Percentiles rank a stretch among this genome's conserved stretches.
phyloP scores from a whole-genome alignment of 2,113 vertebrate species.

The Actenoides hombroni region DNA sequence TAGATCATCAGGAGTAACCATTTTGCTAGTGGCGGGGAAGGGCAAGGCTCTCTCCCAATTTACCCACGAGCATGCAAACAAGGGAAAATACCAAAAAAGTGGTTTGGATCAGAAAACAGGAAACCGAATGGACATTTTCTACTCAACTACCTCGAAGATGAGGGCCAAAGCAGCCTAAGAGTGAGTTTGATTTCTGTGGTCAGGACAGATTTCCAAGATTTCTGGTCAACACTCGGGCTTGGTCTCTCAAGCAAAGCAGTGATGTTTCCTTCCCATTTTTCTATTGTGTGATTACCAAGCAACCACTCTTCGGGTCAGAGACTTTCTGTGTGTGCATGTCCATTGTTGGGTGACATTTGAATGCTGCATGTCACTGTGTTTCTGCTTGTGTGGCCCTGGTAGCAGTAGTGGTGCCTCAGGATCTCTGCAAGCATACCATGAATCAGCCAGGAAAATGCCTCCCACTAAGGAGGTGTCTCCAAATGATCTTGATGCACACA shows the following conservation, averaged over 20 bases:
- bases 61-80: background rate
- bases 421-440: background rate
- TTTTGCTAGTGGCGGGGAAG: background rate
- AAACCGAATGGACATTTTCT: background rate
- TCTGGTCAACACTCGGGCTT: background rate
- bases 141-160: background rate
- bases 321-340: background rate
- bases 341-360: background rate
- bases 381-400: background rate
- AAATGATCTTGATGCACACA: background rate
- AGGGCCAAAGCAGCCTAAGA: background rate
- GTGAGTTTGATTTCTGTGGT: background rate
- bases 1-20: background rate
- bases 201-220: background rate
- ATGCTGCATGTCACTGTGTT: background rate
- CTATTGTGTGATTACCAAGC: background rate
- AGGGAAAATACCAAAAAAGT: background rate
- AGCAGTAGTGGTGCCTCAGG: background rate
- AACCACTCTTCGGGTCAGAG: background rate
- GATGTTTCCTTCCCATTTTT: background rate
- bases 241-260: background rate
- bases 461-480: background rate
- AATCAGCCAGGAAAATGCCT: background rate
- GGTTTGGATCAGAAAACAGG: background rate
- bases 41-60: background rate